Evolutionary conservation across 1,140 invertebrate species (phyloP), one percentile per base, ranked within the genome.

Genomic region (Lucilia sericata): DNA sequence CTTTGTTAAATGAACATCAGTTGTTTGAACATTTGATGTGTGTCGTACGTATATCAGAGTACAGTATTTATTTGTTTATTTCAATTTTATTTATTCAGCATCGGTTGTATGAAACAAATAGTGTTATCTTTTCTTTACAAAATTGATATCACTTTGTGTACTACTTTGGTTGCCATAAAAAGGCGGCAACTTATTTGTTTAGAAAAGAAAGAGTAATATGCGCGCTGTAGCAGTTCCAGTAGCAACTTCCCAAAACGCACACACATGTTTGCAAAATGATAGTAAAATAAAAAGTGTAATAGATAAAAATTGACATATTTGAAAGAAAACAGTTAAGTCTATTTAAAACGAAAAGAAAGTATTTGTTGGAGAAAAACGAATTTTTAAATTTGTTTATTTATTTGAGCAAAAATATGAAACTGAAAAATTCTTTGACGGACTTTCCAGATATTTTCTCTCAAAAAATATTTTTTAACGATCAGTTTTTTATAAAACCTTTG

Each of bases 121-220:
- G 51, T 70, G 7, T 70, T 70, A 70, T 70, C 65, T 70, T 60
- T 70, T 70, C 65, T 70, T 60, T 70, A 70, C n/a, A 25, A 60
- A 70, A 70, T 70, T 70, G 65, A 70, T 70, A 70, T 70, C 65
- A 70, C 55, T 60, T 14, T n/a, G 21, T 70, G 65, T 70, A 25
- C 65, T 70, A 70, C 65, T 70, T 70, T 9, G 14, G 0, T 17
- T 70, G n/a, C 65, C 65, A 70, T 70, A 70, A 21, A 70, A 70
- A 70, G 65, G 65, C 65, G 65, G 65, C 21, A 70, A 70, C 9
- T 70, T 19, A 70, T 70, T 70, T 70, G 65, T 25, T 10, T 21
- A 5, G 60, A 60, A 60, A 60, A 60, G 14, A 60, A 60, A 60
- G 5, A 60, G 13, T n/a, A 60, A n/a, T 21, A 21, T 30, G 3